These are phyloP conservation scores for Stichodactyla mertensii DNA, from an alignment of 64 coral and sea anemone species.

Conservation along the genomic window DNA sequence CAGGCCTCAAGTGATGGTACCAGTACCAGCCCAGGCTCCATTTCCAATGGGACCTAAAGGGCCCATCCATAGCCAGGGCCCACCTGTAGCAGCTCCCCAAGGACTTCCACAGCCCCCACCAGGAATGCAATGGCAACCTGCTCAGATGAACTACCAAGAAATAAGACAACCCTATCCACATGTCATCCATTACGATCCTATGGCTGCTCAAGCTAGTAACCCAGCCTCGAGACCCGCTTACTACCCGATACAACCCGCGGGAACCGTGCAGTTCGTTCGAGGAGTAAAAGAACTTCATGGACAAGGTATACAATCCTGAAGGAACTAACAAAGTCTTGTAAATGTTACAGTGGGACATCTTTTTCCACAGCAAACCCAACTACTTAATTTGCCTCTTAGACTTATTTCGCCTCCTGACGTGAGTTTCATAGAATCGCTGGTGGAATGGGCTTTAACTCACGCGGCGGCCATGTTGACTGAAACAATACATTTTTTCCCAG, in stretches of 20 bases:
- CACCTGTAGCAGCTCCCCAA: constrained; percentile 3
- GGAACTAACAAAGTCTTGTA: not conserved
- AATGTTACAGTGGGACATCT: not conserved
- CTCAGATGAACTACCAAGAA: constrained; percentile 25
- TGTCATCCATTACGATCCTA: constrained; percentile 47
- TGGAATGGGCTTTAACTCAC: no score
- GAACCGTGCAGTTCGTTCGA: constrained; percentile 35
- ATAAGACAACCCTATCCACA: constrained; percentile 23
- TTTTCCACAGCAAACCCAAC: no score
- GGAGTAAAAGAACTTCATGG: constrained; percentile 45
- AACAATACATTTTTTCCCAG: no score
- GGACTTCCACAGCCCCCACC: constrained; percentile 15
- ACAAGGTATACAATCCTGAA: constrained; percentile 30
- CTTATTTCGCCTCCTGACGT: no score
- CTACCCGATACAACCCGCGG: constrained; percentile 20
- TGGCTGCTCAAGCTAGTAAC: constrained; percentile 19
- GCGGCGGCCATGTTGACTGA: no score
- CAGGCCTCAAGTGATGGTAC: constrained; percentile 59
- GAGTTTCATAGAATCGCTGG: no score
- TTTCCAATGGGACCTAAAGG: constrained; percentile 31
- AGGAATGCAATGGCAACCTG: constrained; percentile 55
- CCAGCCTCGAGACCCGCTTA: constrained; percentile 14
- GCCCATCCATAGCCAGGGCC: constrained; percentile 23
- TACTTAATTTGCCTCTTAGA: no score
- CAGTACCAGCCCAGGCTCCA: constrained; percentile 36